phyloP scores from a whole-genome alignment of 2,888 invertebrate genomes.

The Drosophila rubida region DNA sequence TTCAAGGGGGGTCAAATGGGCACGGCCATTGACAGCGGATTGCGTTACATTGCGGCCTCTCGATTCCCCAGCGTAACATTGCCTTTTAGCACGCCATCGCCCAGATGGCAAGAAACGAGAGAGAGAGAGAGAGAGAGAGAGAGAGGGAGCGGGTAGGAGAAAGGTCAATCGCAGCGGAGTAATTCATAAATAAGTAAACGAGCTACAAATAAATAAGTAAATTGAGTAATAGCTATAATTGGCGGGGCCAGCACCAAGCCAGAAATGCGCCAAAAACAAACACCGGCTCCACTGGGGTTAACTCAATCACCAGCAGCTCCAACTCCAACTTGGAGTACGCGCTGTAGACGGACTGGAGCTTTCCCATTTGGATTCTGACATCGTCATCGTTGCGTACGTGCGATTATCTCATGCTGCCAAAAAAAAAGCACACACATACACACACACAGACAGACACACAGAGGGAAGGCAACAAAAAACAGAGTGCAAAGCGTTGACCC shows the following conservation, averaged over 20 bases:
- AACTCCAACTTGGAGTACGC: neutral
- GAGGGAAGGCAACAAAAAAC: neutral
- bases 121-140: neutral
- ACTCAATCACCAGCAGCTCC: constrained; percentile 6
- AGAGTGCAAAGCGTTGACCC: constrained; percentile 34
- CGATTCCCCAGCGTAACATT: constrained; percentile 51
- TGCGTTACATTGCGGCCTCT: constrained; percentile 5
- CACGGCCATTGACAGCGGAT: constrained; percentile 13
- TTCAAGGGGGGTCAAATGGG: constrained; percentile 41
- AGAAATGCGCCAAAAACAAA: constrained; percentile 32
- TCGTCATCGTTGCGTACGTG: constrained; percentile 50
- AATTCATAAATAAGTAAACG: constrained; percentile 63
- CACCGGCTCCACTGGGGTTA: constrained; percentile 12
- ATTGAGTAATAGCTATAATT: constrained; percentile 76
- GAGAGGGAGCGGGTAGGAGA: neutral
- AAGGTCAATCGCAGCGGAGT: constrained; percentile 34
- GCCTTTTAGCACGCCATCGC: constrained; percentile 40
- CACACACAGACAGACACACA: too few relatives aligned
- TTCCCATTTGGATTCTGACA: constrained; percentile 33
- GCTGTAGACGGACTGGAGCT: neutral
- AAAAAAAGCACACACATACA: constrained; percentile 3
- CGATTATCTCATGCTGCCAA: constrained; percentile 38
- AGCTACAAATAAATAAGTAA: constrained; percentile 67
- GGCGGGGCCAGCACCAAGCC: constrained; percentile 52
- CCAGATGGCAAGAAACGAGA: too few relatives aligned